Percentiles rank a stretch among this genome's conserved stretches.
These are phyloP conservation scores for Sternarchorhynchus goeldii DNA, from an alignment of 2,797 vertebrate genomes.

Conservation along the genomic window DNA sequence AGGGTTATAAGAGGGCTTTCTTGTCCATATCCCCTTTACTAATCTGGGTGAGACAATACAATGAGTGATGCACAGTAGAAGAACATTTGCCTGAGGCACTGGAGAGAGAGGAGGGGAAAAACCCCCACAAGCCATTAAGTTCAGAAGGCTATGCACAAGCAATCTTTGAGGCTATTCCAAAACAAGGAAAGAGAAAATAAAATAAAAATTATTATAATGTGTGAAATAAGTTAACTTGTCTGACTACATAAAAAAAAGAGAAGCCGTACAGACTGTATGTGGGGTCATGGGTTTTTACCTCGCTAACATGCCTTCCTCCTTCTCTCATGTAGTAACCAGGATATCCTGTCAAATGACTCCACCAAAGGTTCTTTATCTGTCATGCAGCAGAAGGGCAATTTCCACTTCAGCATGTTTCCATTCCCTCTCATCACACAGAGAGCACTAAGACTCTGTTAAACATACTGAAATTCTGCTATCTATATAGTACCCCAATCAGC, in stretches of 20 bases:
- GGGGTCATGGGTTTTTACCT: slow-evolving; percentile 43
- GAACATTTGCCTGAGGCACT: slow-evolving; percentile 14
- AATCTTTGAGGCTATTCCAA: background rate
- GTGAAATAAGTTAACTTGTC: background rate
- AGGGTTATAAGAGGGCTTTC: slow-evolving; percentile 23
- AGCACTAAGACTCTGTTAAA: background rate
- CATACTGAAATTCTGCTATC: background rate
- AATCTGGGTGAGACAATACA: slow-evolving; percentile 24
- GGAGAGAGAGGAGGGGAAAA: background rate
- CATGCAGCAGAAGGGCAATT: slow-evolving; percentile 51
- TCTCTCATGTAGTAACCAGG: slow-evolving; percentile 68
- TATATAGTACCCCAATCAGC: background rate
- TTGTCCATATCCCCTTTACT: background rate
- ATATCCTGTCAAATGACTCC: slow-evolving; percentile 75
- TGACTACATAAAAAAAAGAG: background rate
- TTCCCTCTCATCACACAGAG: background rate
- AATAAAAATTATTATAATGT: background rate
- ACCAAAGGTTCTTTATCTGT: slow-evolving; percentile 44
- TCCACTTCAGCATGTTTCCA: slow-evolving; percentile 22
- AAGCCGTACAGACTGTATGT: background rate
- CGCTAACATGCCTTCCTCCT: slow-evolving; percentile 41
- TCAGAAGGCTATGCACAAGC: background rate
- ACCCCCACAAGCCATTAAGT: background rate
- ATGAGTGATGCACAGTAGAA: slow-evolving; percentile 5
- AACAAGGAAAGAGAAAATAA: background rate